A percentile compares a stretch with the other conserved stretches of the same genome.
phyloP scores from a whole-genome alignment of 2,113 vertebrate genomes.

The Actinemys pallida region DNA sequence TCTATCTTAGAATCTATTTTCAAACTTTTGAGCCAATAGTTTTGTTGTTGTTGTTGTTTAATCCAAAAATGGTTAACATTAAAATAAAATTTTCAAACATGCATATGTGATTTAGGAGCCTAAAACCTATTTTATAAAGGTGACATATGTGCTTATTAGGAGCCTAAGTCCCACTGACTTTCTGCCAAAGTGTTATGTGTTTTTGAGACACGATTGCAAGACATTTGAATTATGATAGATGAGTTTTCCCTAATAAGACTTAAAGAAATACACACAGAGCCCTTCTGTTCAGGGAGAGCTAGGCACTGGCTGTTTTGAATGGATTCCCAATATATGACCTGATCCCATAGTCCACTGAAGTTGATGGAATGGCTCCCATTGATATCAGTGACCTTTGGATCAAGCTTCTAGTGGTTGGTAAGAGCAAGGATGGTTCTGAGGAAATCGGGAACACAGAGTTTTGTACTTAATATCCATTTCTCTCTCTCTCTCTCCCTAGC shows the following conservation, averaged over 20 bases:
- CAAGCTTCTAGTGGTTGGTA: background rate
- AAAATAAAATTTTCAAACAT: background rate
- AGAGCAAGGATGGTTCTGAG: background rate
- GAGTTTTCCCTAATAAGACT: background rate
- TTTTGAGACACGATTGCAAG: background rate
- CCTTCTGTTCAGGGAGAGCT: background rate
- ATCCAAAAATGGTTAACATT: background rate
- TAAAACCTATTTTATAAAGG: background rate
- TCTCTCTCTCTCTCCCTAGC: background rate
- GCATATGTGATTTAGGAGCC: background rate
- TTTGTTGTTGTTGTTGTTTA: background rate
- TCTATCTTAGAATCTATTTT: background rate
- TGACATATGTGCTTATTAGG: background rate
- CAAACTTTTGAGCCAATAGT: background rate
- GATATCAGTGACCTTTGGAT: background rate
- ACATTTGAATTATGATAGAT: background rate
- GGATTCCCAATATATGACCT: background rate
- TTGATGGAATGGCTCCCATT: background rate
- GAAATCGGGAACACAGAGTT: background rate
- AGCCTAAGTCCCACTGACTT: background rate
- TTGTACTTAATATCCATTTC: background rate
- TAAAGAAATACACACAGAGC: background rate
- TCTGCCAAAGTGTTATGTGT: background rate
- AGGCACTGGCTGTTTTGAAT: background rate
- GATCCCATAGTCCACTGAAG: background rate